Evolutionary conservation across 2,797 vertebrate genomes (phyloP).

Genomic region (Leptoclinus maculatus): DNA sequence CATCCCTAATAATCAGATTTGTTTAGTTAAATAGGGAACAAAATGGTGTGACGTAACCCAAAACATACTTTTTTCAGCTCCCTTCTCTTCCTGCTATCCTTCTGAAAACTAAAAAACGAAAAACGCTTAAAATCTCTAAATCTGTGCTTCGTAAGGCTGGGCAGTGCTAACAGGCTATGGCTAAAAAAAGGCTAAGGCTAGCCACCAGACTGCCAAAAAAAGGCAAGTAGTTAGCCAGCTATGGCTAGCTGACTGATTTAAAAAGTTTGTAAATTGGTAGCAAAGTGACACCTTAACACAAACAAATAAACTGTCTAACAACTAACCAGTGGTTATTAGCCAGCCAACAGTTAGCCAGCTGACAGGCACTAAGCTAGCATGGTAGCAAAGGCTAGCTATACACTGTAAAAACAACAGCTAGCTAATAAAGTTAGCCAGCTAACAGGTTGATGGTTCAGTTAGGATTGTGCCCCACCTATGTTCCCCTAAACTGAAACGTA

Average conservation of each 20-base stretch:
- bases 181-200: slow-evolving; percentile 68
- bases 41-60: slow-evolving; percentile 8
- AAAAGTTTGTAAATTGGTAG: slow-evolving; percentile 35
- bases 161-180: slow-evolving; percentile 74
- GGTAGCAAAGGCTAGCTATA: slow-evolving; percentile 44
- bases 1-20: slow-evolving; percentile 10
- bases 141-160: slow-evolving; percentile 66
- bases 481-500: slow-evolving; percentile 23
- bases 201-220: slow-evolving; percentile 59
- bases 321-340: slow-evolving; percentile 24
- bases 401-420: slow-evolving; percentile 29
- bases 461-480: neutral
- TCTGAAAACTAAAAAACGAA: slow-evolving; percentile 1
- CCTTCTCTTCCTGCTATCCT: neutral
- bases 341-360: slow-evolving; percentile 52
- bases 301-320: slow-evolving; percentile 29
- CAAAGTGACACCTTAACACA: slow-evolving; percentile 35
- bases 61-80: neutral
- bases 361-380: slow-evolving; percentile 68
- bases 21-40: slow-evolving; percentile 11
- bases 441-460: slow-evolving; percentile 38
- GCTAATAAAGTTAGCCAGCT: slow-evolving; percentile 46
- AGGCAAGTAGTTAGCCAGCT: slow-evolving; percentile 60
- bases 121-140: slow-evolving; percentile 2
- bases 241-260: slow-evolving; percentile 41